These are phyloP conservation scores for Nasua narica DNA, from an alignment of 2,797 vertebrate species.

Conservation along the genomic window DNA sequence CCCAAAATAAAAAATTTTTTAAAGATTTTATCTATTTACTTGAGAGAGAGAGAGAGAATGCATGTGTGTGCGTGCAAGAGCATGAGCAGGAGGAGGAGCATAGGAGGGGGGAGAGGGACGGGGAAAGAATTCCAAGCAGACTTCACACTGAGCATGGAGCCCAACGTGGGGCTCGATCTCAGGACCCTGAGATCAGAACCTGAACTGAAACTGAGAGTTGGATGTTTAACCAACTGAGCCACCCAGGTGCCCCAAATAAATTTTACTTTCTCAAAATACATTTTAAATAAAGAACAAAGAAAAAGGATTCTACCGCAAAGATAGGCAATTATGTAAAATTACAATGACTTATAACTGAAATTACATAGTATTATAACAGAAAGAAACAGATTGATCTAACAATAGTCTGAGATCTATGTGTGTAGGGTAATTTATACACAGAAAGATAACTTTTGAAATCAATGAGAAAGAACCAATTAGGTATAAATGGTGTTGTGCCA, in stretches of 20 bases:
- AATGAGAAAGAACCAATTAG: neutral
- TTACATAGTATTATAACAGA: neutral
- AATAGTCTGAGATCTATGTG: neutral
- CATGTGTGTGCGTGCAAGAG: neutral
- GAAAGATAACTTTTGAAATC: neutral
- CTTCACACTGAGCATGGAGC: neutral
- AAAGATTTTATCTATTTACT: neutral
- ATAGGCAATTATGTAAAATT: neutral
- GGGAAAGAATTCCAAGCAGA: neutral
- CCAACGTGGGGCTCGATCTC: neutral
- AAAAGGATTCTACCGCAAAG: slow-evolving; percentile 27
- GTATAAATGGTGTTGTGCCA: neutral
- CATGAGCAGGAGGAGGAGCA: neutral
- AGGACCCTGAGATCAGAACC: neutral
- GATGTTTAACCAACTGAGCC: neutral
- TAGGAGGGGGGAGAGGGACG: neutral
- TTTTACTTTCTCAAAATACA: neutral
- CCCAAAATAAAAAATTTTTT: neutral
- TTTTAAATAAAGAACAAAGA: slow-evolving; percentile 27
- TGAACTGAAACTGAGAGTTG: neutral
- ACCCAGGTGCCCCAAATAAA: neutral
- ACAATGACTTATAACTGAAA: neutral
- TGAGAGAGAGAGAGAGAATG: neutral
- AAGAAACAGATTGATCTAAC: neutral
- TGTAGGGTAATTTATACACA: neutral